A percentile compares a stretch with the other conserved stretches of the same genome.
phyloP scores from a whole-genome alignment of 64 coral and sea anemone genomes.

The Platygyra sinensis region DNA sequence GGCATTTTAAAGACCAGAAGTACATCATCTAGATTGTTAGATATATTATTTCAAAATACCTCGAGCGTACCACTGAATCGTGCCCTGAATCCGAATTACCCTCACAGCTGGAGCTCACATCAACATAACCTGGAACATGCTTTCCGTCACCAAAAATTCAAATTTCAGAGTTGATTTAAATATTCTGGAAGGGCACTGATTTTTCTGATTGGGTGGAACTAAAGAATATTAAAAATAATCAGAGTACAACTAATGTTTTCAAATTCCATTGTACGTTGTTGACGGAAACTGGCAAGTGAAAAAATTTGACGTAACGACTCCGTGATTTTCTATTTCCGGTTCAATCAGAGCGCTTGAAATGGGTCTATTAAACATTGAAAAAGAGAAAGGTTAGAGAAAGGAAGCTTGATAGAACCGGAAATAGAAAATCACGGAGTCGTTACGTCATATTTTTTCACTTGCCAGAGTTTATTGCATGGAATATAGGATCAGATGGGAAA shows the following conservation, averaged over 20 bases:
- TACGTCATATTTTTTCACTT: no score
- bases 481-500: no score
- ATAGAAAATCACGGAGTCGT: no score
- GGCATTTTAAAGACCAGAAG: neutral
- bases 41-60: neutral
- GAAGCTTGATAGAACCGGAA: no score
- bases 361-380: no score
- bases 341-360: no score
- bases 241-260: neutral
- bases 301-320: conserved; percentile 18
- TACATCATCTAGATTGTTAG: no score
- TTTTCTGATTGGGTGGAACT: neutral
- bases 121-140: neutral
- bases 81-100: conserved; percentile 4
- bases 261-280: neutral
- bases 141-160: conserved; percentile 15
- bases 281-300: neutral
- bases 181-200: neutral
- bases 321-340: conserved; percentile 41
- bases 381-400: no score
- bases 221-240: neutral
- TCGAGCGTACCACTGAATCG: neutral
- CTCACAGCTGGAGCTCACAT: conserved; percentile 1
- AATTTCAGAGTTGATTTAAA: neutral
- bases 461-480: no score